Evolutionary conservation across 2,888 invertebrate species (phyloP).

Genomic region (Cephus spinipes): DNA sequence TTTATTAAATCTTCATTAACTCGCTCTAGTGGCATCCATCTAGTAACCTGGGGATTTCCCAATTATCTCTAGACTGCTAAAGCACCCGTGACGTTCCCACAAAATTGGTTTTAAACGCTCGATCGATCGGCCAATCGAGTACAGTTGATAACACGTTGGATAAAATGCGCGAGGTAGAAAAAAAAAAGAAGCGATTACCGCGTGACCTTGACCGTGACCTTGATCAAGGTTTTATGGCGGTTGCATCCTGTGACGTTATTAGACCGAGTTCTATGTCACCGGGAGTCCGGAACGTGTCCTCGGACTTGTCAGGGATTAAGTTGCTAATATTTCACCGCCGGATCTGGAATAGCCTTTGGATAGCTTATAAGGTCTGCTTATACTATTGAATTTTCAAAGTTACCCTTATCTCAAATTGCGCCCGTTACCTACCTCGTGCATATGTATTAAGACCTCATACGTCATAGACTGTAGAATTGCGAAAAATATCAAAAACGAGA

Average conservation of each 20-base stretch:
- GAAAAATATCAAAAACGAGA: neutral
- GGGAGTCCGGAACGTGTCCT: conserved; percentile 29
- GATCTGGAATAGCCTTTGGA: neutral
- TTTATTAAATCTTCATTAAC: conserved; percentile 9
- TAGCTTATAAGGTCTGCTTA: neutral
- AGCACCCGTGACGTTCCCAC: conserved; percentile 5
- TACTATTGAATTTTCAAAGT: neutral
- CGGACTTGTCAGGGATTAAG: conserved; percentile 40
- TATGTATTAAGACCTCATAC: no score
- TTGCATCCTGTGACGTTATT: conserved; percentile 21
- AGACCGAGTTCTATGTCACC: conserved; percentile 16
- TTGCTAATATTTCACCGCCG: conserved; percentile 42
- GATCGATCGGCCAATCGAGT: conserved; percentile 29
- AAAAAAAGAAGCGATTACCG: conserved; percentile 28
- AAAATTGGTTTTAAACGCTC: conserved; percentile 31
- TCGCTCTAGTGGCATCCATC: neutral
- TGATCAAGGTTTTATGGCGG: conserved; percentile 13
- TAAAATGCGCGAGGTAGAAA: conserved; percentile 9
- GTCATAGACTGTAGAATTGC: neutral
- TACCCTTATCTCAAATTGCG: conserved; percentile 5
- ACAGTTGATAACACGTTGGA: conserved; percentile 32
- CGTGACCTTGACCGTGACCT: conserved; percentile 31
- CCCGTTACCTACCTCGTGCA: neutral
- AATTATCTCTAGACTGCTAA: neutral
- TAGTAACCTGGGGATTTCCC: neutral